Evolutionary conservation across 2,113 vertebrate genomes (phyloP).

Genomic region (Eira barbara): DNA sequence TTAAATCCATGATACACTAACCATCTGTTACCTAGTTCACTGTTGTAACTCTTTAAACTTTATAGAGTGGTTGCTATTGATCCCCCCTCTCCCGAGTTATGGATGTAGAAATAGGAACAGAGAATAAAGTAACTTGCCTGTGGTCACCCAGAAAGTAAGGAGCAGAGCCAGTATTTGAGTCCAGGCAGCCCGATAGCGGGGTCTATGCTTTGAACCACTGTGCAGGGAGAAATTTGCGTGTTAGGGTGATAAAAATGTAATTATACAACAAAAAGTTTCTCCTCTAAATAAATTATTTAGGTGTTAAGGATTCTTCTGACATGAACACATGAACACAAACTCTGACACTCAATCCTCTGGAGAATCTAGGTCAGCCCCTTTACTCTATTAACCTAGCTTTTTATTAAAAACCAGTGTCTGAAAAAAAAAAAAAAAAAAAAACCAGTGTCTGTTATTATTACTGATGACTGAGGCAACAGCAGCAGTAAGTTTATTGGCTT

Average conservation of each 20-base stretch:
- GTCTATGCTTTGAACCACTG: neutral
- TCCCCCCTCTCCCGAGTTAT: neutral
- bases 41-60: neutral
- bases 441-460: neutral
- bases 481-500: neutral
- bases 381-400: neutral
- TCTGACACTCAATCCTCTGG: neutral
- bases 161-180: neutral
- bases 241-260: neutral
- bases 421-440: no score
- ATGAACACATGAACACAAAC: constrained; percentile 29
- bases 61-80: neutral
- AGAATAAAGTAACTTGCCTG: neutral
- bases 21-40: neutral
- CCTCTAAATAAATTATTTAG: neutral
- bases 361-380: neutral
- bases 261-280: neutral
- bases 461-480: constrained; percentile 5
- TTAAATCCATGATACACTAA: neutral
- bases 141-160: neutral
- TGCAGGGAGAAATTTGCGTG: neutral
- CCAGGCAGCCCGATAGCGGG: neutral
- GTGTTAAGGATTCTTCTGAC: constrained; percentile 26
- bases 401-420: neutral
- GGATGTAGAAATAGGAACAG: neutral